Conservation (phyloP, 2,113 vertebrate species). For the Tachuris rubrigastra region DNA sequence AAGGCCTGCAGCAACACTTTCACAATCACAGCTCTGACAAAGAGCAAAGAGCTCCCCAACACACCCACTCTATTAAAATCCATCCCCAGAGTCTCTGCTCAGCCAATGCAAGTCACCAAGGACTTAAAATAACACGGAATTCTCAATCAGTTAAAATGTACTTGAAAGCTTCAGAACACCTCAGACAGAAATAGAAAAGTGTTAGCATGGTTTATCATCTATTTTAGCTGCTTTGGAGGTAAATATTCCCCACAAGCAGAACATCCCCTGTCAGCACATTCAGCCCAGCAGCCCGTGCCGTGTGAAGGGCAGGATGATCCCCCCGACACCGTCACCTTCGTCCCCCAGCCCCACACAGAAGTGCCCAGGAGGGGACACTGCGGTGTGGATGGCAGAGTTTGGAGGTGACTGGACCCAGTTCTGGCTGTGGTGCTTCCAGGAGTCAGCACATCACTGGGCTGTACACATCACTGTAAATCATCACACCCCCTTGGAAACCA, state of each 20-base stretch:
- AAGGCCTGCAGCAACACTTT: background rate
- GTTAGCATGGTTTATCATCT: background rate
- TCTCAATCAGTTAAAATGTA: background rate
- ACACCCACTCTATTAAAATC: background rate
- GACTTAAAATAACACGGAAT: background rate
- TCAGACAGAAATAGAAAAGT: background rate
- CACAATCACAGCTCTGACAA: background rate
- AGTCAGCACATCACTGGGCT: rapidly evolving
- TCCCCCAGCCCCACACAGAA: background rate
- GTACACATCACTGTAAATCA: background rate
- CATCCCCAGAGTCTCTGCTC: background rate
- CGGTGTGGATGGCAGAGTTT: background rate
- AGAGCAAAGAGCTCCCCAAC: background rate
- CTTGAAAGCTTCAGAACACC: background rate
- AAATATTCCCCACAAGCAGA: background rate
- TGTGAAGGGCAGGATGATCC: background rate
- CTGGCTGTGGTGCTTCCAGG: background rate
- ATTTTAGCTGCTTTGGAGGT: background rate
- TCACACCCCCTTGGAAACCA: background rate
- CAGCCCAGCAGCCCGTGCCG: background rate
- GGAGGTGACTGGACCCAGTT: background rate
- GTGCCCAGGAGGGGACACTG: background rate
- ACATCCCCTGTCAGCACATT: background rate
- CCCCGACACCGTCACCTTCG: rapidly evolving
- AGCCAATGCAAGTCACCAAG: background rate